phyloP scores from a whole-genome alignment of 2,888 invertebrate species.

The Halictus quadricinctus region DNA sequence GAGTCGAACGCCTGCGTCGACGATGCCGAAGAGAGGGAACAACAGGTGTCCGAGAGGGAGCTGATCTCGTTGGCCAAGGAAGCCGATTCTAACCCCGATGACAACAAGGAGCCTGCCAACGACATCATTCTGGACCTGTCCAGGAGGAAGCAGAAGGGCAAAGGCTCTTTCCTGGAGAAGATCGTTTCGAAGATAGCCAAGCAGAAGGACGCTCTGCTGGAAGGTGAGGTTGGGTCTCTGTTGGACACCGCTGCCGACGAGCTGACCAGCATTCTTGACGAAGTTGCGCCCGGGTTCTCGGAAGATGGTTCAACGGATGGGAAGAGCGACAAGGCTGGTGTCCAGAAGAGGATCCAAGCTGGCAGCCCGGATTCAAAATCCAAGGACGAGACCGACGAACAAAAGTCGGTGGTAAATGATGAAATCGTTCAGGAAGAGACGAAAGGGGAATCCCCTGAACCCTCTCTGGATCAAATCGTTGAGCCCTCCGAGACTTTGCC shows the following conservation, averaged over 20 bases:
- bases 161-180: constrained; percentile 80
- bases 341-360: background rate
- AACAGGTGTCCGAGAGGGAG: background rate
- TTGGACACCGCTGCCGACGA: constrained; percentile 75
- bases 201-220: constrained; percentile 78
- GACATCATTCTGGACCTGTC: constrained; percentile 80
- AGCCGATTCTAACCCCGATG: constrained; percentile 2
- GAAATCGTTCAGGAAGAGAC: background rate
- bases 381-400: background rate
- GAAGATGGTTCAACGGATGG: constrained; percentile 43
- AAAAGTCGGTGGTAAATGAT: background rate
- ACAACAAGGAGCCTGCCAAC: constrained; percentile 63
- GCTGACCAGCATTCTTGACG: constrained; percentile 72
- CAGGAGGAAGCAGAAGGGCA: constrained; percentile 77
- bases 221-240: constrained; percentile 74
- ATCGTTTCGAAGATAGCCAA: constrained; percentile 81
- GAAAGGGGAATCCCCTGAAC: background rate
- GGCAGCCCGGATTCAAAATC: too few relatives aligned
- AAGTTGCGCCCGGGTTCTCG: constrained; percentile 62
- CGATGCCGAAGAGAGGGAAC: background rate
- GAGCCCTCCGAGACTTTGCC: background rate
- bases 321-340: background rate
- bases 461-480: background rate
- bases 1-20: background rate
- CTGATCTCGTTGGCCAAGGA: background rate